Evolutionary conservation across 23 tunicate species (phyloP), one percentile per base, ranked within the genome.

Genomic region (Botrylloides violaceus): DNA sequence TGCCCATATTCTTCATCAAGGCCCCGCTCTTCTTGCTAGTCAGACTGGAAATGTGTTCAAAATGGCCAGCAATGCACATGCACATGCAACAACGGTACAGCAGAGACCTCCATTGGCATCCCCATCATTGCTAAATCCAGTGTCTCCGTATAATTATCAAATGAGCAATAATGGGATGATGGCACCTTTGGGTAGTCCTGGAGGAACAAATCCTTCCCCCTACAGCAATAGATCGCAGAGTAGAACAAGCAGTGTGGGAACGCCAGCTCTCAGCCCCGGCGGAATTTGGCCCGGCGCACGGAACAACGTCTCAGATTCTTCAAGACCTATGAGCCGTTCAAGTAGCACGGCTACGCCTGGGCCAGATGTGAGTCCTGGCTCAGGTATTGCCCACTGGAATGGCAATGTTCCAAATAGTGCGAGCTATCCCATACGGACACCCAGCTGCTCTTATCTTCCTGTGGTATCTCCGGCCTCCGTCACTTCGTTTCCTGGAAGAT

Each of bases 211-310:
- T 68, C 74, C 74, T 5, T 68, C 74, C n/a, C 74, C 74, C 26
- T 68, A 6, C 58, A 68, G 57, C 74, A 68, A 68, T 25, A n/a
- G 58, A 23, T 36, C 74, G 7, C 32, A 63, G 32, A 68, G 74
- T 28, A 35, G 74, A 19, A n/a, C 74, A 9, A 68, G 74, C 57
- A 68, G 74, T 68, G 37, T 37, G 32, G 74, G 74, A 39, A 68
- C 56, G 21, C 74, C 70, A 33, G 33, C 70, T 12, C 70, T 34
- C 4, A 63, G 70, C 29, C 70, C 70, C 20, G 32, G 32, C 34
- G 29, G 18, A 22, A 19, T 26, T 5, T 68, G 74, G 74, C 74
- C 24, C 26, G 58, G 58, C n/a, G 26, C 21, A 24, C 36, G 74
- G 24, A 18, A 37, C 37, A 36, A 37, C 47, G 18, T 15, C 9